Conservation (phyloP, 2,888 invertebrate species). For the Eueremaeus valkanovi region DNA sequence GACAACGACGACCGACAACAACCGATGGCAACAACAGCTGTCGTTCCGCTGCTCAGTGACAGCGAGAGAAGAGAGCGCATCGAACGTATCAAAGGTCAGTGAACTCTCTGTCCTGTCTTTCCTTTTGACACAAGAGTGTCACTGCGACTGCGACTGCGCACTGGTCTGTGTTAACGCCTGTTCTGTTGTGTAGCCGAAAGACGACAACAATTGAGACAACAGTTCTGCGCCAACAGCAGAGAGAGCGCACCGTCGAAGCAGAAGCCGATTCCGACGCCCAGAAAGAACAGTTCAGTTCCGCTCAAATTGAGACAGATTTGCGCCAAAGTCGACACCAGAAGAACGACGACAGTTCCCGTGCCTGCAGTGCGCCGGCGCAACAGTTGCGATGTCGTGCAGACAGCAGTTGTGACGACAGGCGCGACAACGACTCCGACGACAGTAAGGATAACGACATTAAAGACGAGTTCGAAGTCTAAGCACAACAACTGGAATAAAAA, state of each 20-base stretch:
- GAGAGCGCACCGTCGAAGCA: too few relatives aligned
- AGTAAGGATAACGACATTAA: neutral
- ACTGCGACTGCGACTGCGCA: too few relatives aligned
- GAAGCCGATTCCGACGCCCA: neutral
- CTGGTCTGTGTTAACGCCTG: too few relatives aligned
- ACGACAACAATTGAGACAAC: conserved; percentile 75
- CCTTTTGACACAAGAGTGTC: neutral
- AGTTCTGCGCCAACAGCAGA: too few relatives aligned
- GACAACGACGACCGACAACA: too few relatives aligned
- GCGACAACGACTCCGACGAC: too few relatives aligned
- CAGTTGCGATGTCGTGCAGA: neutral
- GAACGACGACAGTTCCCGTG: neutral
- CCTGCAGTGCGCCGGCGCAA: neutral
- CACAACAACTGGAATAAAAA: neutral
- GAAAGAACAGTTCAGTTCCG: neutral
- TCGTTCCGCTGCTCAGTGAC: too few relatives aligned
- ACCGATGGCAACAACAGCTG: too few relatives aligned
- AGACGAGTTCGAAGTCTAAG: neutral
- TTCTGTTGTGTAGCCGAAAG: conserved; percentile 88
- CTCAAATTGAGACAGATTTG: neutral
- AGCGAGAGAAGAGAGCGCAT: neutral
- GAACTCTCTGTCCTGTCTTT: neutral
- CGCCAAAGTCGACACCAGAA: neutral
- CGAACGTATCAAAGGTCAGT: neutral
- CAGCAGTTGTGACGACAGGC: neutral